A percentile compares a stretch with the other conserved stretches of the same genome.
These are phyloP conservation scores for Bufotes viridis DNA, from an alignment of 2,797 vertebrate species.

Conservation along the genomic window DNA sequence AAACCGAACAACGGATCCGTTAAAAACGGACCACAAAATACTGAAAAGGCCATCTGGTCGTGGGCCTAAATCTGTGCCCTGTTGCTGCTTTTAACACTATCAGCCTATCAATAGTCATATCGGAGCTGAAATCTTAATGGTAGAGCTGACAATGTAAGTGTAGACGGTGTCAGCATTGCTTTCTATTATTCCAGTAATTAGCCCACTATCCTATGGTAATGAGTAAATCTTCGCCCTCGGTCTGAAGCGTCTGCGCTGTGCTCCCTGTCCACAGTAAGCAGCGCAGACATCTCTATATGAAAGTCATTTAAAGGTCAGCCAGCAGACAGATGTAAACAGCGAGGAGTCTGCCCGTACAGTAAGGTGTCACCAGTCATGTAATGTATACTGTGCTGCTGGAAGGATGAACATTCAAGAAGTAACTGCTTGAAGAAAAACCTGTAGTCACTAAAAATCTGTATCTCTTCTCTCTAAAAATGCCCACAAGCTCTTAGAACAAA, in stretches of 20 bases:
- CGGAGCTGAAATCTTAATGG: neutral
- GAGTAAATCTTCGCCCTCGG: neutral
- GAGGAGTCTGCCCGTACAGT: constrained; percentile 35
- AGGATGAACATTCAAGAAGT: neutral
- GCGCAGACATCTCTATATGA: constrained; percentile 40
- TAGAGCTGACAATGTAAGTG: neutral
- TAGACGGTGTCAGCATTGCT: neutral
- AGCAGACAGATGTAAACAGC: constrained; percentile 50
- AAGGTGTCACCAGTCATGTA: constrained; percentile 20
- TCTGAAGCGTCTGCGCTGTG: neutral
- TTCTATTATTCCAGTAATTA: neutral
- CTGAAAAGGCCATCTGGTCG: no score
- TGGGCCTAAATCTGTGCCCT: neutral
- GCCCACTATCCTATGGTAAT: neutral
- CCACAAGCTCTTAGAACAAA: no score
- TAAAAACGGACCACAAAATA: no score
- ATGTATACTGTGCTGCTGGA: neutral
- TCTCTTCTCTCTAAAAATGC: no score
- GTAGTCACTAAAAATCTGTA: no score
- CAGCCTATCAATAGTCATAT: neutral
- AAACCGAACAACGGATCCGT: no score
- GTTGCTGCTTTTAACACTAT: neutral
- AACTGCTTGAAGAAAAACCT: no score
- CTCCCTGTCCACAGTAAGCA: constrained; percentile 11
- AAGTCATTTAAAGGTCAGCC: constrained; percentile 59